phyloP scores from a whole-genome alignment of 30 jellyfish, hydroid and myxozoan species.

The Nemopilema nomurai region DNA sequence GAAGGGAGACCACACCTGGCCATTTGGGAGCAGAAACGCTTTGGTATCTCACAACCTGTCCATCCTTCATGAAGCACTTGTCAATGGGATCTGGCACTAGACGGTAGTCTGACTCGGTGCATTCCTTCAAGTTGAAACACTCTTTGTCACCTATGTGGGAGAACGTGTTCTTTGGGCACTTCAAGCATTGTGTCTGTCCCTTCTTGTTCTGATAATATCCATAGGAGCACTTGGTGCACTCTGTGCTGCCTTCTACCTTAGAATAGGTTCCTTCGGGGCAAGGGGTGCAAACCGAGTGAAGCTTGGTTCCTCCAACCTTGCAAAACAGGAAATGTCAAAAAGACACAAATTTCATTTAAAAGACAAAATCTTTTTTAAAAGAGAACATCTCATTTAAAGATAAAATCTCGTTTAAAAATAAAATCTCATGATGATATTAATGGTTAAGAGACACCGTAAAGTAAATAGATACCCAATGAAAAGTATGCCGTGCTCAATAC shows the following conservation, averaged over 20 bases:
- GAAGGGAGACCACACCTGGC: constrained; percentile 70
- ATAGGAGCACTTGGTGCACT: constrained; percentile 76
- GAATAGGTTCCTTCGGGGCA: constrained; percentile 96
- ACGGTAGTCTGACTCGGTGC: constrained; percentile 64
- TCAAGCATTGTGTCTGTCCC: constrained; percentile 75
- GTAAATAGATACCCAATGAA: too few species aligned
- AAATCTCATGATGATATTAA: too few species aligned
- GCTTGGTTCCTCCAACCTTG: constrained; percentile 39
- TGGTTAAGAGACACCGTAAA: too few species aligned
- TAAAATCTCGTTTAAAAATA: too few species aligned
- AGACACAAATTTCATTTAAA: background rate
- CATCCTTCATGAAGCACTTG: constrained; percentile 55
- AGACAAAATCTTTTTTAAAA: background rate
- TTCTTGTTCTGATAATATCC: constrained; percentile 75
- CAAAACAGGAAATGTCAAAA: background rate
- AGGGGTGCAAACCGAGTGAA: constrained; percentile 34
- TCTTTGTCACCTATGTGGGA: constrained; percentile 82
- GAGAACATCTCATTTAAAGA: too few species aligned
- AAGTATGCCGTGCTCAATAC: too few species aligned
- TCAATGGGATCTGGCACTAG: constrained; percentile 69
- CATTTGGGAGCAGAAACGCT: constrained; percentile 45
- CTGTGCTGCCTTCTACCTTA: constrained; percentile 57
- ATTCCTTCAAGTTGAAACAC: constrained; percentile 57
- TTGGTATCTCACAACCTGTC: constrained; percentile 48
- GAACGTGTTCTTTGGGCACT: constrained; percentile 61